Evolutionary conservation across 2,113 vertebrate species (phyloP).

Genomic region (Leptosomus discolor): DNA sequence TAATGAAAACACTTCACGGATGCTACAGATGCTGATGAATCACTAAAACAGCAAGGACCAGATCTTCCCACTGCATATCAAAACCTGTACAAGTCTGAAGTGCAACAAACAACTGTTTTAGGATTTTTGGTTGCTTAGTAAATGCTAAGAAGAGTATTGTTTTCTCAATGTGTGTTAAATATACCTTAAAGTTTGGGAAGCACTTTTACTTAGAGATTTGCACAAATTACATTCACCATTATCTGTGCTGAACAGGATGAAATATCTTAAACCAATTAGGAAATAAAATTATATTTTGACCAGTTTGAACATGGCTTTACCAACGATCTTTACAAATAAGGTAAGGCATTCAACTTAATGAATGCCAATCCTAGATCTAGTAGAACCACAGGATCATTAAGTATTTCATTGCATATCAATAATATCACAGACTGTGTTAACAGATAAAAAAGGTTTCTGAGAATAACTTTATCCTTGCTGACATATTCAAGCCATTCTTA

Average conservation of each 20-base stretch:
- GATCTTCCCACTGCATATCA: background rate
- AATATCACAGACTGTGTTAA: background rate
- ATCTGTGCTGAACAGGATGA: background rate
- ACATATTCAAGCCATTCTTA: conserved; percentile 37
- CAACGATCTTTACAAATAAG: background rate
- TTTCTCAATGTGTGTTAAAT: background rate
- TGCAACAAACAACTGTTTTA: background rate
- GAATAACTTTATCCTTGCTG: background rate
- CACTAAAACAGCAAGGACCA: background rate
- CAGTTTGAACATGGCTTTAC: background rate
- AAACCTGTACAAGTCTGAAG: background rate
- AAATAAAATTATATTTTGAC: background rate
- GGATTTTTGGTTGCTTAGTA: background rate
- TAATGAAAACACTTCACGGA: background rate
- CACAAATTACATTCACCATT: background rate
- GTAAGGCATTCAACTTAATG: background rate
- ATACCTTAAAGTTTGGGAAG: background rate
- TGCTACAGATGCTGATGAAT: background rate
- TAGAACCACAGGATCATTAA: background rate
- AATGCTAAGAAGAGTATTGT: background rate
- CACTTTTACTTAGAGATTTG: background rate
- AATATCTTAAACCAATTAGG: background rate
- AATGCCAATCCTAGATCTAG: background rate
- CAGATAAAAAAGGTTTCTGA: background rate
- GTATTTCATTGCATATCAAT: conserved; percentile 4